Conservation (phyloP, 92 coral and sea anemone genomes). For the Montipora capitata region DNA sequence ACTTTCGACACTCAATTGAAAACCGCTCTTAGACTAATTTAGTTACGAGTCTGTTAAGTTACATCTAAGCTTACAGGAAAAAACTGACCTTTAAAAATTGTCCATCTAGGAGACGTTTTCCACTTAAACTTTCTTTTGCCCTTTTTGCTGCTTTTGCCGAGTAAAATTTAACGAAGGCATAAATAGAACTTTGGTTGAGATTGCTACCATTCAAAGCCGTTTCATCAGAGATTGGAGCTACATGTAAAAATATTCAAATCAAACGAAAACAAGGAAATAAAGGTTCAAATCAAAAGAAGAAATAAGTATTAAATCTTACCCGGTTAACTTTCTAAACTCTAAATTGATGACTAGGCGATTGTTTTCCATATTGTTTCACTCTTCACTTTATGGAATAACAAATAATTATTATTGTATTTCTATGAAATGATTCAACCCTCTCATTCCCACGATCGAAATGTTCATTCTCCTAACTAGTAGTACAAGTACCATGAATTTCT, state of each 20-base stretch:
- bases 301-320: no score
- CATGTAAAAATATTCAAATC: background rate
- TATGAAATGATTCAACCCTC: no score
- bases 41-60: background rate
- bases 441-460: no score
- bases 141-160: conserved; percentile 78
- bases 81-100: conserved; percentile 80
- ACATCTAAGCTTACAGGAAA: background rate
- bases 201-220: background rate
- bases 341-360: no score
- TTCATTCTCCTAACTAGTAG: no score
- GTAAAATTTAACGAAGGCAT: conserved; percentile 90
- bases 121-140: conserved; percentile 72
- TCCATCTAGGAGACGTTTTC: conserved; percentile 85
- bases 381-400: no score
- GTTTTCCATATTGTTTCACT: no score
- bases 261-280: background rate
- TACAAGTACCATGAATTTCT: no score
- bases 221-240: conserved; percentile 14
- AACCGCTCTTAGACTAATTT: no score
- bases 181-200: conserved; percentile 36
- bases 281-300: background rate
- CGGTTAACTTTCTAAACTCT: no score
- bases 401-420: no score
- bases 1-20: no score